A percentile compares a stretch with the other conserved stretches of the same genome.
Evolutionary conservation across 2,888 invertebrate species (phyloP).

Genomic region (Actias luna): DNA sequence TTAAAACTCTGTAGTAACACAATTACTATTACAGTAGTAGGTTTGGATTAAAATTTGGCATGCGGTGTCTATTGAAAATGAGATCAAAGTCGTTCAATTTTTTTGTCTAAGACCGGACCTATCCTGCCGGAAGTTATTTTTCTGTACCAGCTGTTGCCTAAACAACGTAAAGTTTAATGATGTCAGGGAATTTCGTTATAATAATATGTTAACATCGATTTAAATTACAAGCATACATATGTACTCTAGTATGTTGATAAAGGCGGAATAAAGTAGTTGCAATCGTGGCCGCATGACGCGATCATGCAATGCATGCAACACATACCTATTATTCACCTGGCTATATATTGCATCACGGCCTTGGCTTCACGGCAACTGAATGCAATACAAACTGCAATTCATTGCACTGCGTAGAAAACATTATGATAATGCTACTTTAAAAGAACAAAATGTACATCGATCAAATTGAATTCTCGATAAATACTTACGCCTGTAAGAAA

Average conservation of each 20-base stretch:
- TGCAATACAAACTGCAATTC: slow-evolving; percentile 62
- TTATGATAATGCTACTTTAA: slow-evolving; percentile 14
- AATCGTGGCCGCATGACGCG: slow-evolving; percentile 48
- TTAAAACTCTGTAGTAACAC: slow-evolving; percentile 52
- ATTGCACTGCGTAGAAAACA: slow-evolving; percentile 41
- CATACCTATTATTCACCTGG: slow-evolving; percentile 58
- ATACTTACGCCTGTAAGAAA: background rate
- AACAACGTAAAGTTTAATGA: background rate
- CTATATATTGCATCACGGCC: slow-evolving; percentile 73
- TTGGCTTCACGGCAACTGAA: slow-evolving; percentile 69
- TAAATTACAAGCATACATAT: background rate
- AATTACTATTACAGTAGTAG: slow-evolving; percentile 48
- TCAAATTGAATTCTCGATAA: background rate
- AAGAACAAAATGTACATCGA: background rate
- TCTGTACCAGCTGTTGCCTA: slow-evolving; percentile 2
- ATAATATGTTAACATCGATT: background rate
- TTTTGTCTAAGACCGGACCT: slow-evolving; percentile 15
- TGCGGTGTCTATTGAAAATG: slow-evolving; percentile 24
- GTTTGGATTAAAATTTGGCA: slow-evolving; percentile 28
- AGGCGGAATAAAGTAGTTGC: slow-evolving; percentile 8
- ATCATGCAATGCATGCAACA: slow-evolving; percentile 61
- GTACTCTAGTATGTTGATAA: background rate
- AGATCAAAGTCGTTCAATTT: slow-evolving; percentile 43
- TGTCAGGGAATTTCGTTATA: background rate
- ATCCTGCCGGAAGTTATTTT: slow-evolving; percentile 20